Conservation (phyloP, 2,113 vertebrate genomes). For the Sardina pilchardus region DNA sequence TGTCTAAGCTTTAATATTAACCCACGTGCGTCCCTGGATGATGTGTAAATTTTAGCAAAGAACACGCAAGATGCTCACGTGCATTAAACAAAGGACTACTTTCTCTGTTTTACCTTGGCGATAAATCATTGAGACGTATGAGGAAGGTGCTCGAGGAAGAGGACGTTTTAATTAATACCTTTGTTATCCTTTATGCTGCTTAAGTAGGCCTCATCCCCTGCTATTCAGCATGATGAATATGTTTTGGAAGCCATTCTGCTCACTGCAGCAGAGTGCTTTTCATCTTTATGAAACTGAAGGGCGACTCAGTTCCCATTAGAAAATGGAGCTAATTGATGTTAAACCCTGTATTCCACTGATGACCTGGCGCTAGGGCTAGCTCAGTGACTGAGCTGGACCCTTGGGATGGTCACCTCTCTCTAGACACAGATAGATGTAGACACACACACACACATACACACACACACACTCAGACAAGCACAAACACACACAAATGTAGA, state of each 20-base stretch:
- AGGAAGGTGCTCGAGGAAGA: slow-evolving; percentile 21
- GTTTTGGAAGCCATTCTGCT: slow-evolving; percentile 16
- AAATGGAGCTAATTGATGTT: slow-evolving; percentile 43
- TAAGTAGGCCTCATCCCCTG: slow-evolving; percentile 44
- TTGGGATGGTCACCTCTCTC: background rate
- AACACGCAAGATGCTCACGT: background rate
- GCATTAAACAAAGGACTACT: background rate
- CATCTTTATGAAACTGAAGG: slow-evolving; percentile 32
- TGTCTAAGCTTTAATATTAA: background rate
- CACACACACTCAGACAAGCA: background rate
- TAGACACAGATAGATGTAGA: background rate
- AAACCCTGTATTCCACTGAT: slow-evolving; percentile 25
- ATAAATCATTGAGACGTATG: background rate
- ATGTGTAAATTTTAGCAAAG: background rate
- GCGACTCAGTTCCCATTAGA: slow-evolving; percentile 37
- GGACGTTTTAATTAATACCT: slow-evolving; percentile 43
- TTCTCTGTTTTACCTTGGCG: background rate
- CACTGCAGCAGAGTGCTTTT: slow-evolving; percentile 14
- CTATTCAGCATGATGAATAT: slow-evolving; percentile 40
- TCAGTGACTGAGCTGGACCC: background rate
- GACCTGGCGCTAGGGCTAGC: background rate
- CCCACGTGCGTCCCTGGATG: background rate
- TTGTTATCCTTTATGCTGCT: slow-evolving; percentile 45
- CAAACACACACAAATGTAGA: background rate
- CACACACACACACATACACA: background rate